Conservation (phyloP, 2,888 invertebrate species). For the Calephelis perditalis region DNA sequence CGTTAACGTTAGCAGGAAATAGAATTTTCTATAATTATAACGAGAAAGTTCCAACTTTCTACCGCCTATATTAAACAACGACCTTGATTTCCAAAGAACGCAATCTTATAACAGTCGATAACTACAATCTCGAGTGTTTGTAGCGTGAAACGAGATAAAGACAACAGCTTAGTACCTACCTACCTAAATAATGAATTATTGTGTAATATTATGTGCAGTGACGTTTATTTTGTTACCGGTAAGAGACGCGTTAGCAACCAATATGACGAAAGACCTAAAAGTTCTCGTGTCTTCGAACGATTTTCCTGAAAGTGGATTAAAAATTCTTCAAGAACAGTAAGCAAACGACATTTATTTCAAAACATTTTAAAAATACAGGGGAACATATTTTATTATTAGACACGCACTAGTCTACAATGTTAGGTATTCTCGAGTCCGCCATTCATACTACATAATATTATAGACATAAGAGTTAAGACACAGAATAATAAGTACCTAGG, state of each 20-base stretch:
- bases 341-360: slow-evolving; percentile 37
- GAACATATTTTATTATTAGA: too few species aligned
- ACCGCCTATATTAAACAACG: slow-evolving; percentile 16
- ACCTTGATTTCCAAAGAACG: slow-evolving; percentile 15
- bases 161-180: slow-evolving; percentile 5
- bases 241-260: slow-evolving; percentile 32
- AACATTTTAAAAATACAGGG: neutral
- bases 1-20: too few species aligned
- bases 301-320: slow-evolving; percentile 81
- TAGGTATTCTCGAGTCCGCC: too few species aligned
- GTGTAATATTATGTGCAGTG: slow-evolving; percentile 31
- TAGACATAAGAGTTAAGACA: too few species aligned
- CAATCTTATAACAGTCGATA: slow-evolving; percentile 12
- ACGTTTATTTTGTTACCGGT: slow-evolving; percentile 35
- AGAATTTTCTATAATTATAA: too few species aligned
- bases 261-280: slow-evolving; percentile 70
- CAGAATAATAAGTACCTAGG: too few species aligned
- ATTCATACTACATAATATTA: too few species aligned
- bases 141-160: slow-evolving; percentile 21
- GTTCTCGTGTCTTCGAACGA: slow-evolving; percentile 85
- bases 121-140: slow-evolving; percentile 18
- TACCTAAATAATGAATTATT: slow-evolving; percentile 23
- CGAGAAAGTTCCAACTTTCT: neutral
- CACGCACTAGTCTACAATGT: too few species aligned
- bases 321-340: slow-evolving; percentile 81